Base-by-base conservation (phyloP, 1,140 invertebrate genomes). In the Drosophila obscura region DNA sequence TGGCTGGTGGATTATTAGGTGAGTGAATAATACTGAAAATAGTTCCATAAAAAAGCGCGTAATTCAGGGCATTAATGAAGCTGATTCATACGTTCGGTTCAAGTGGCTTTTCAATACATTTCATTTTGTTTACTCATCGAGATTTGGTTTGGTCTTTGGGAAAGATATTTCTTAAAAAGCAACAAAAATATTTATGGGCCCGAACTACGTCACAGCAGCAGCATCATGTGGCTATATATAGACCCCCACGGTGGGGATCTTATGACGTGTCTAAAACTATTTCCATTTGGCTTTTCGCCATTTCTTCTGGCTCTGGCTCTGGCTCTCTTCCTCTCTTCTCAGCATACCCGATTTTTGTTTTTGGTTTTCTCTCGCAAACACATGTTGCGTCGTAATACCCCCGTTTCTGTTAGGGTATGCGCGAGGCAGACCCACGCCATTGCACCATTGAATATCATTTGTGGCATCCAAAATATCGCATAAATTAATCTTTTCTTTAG, bases 241-340 rank as follows among this genome's bases (percentile, higher is more conserved):
- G 55, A 35, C 28, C 48, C 48, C 13, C 26, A n/a, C 28, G 26
- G 22, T 39, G 80, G 26, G 58, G 58, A 46, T 44, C 39, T 48
- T 24, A 55, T 74, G 74, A 60, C 66, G 58, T 57, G 46, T 60
- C 5, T 16, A 0, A 46, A 46, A 66, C 44, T 73, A 69, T 76
- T 64, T 81, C 66, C 81, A 69, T 75, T 50, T 72, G 64, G 56
- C 46, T 45, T 62, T 75, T 77, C 49, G 46, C 73, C 28, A 57
- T 61, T 55, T 75, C 49, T 66, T 55, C 11, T 1, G 49, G 15
- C 16, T 67, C 19, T 19, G 19, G 19, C 19, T 19, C 35, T 43
- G 11, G 28, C 51, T 46, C 62, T 51, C 35, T 43, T 15, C 39
- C 51, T 46, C 62, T 51, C 11, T 61, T 55, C 19, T 46, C 28